These are phyloP conservation scores for Leptatherina wallacei DNA, from an alignment of 2,797 vertebrate genomes.

Conservation along the genomic window DNA sequence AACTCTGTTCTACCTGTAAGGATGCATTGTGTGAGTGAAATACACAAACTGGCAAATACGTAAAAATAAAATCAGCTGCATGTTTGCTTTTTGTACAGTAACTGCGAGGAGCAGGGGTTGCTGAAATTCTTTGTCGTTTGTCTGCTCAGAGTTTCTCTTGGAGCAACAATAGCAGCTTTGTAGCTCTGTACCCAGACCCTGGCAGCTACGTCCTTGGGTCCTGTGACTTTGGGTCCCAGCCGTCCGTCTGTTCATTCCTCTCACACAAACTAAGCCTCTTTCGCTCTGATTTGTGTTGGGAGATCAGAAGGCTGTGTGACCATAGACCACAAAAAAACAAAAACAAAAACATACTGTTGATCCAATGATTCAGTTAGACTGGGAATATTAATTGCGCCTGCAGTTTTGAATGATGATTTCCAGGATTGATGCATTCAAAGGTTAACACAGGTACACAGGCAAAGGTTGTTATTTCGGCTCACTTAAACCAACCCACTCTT, in stretches of 20 bases:
- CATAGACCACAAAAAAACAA: neutral
- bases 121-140: constrained; percentile 60
- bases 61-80: neutral
- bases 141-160: constrained; percentile 54
- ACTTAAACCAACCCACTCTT: neutral
- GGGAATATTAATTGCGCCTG: neutral
- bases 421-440: neutral
- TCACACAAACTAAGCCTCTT: constrained; percentile 29
- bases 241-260: constrained; percentile 36
- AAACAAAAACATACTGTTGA: constrained; percentile 13
- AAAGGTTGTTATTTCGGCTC: too few species aligned
- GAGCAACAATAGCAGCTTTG: constrained; percentile 72
- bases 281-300: constrained; percentile 9
- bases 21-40: too few species aligned
- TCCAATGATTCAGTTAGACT: neutral
- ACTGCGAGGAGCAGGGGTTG: neutral
- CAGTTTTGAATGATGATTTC: neutral
- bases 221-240: constrained; percentile 72
- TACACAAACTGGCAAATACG: too few species aligned
- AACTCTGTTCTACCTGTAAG: too few species aligned
- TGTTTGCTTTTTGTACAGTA: neutral
- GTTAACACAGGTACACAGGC: neutral
- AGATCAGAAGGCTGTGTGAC: constrained; percentile 44
- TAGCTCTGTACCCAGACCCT: constrained; percentile 59
- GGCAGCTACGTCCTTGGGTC: constrained; percentile 71